Conservation (phyloP, 2,797 vertebrate genomes). For the Spinus pinus region DNA sequence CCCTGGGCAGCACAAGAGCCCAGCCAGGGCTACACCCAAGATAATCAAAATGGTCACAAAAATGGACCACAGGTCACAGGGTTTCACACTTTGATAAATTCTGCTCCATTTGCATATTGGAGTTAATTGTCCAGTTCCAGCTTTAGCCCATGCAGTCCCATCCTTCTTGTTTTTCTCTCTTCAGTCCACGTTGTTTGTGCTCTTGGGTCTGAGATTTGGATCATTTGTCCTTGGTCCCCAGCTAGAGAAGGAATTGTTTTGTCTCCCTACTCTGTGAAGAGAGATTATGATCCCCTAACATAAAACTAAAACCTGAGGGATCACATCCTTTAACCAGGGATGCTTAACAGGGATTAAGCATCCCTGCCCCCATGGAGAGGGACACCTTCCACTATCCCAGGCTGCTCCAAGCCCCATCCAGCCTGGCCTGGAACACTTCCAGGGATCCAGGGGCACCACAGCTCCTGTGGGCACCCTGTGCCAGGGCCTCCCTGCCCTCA, state of each 20-base stretch:
- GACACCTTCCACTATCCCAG: rapidly evolving
- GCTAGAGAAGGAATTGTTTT: background rate
- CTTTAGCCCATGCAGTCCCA: background rate
- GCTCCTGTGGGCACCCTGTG: background rate
- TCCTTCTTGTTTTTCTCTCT: background rate
- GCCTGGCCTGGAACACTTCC: rapidly evolving
- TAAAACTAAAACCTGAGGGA: background rate
- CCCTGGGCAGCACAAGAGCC: background rate
- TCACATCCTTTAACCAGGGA: background rate
- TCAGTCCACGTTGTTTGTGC: rapidly evolving
- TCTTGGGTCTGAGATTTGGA: background rate
- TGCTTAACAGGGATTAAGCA: background rate
- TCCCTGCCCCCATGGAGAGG: rapidly evolving
- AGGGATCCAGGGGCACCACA: background rate
- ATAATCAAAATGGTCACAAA: background rate
- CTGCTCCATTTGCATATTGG: background rate
- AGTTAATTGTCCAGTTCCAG: background rate
- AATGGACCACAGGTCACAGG: background rate
- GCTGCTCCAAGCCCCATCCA: background rate
- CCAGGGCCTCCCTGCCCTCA: background rate
- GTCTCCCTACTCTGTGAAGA: background rate
- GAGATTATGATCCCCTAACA: background rate
- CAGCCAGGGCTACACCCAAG: background rate
- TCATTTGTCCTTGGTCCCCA: background rate
- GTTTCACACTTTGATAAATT: background rate